These are phyloP conservation scores for Coregonus clupeaformis DNA, from an alignment of 2,113 vertebrate genomes.

Conservation along the genomic window DNA sequence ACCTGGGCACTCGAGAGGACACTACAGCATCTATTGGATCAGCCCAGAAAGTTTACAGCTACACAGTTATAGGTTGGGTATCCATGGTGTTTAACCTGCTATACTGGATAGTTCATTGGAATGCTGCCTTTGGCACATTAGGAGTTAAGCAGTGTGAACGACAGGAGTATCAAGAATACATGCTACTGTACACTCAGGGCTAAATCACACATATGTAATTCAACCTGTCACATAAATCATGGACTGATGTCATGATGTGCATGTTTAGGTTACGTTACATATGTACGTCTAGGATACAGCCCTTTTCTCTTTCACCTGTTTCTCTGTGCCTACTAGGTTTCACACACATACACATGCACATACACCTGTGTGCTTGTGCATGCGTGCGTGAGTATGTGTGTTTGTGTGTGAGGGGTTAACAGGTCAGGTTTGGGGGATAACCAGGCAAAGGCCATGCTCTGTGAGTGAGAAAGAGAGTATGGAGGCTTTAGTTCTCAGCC, in stretches of 20 bases:
- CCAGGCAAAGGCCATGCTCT: slow-evolving; percentile 53
- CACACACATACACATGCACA: background rate
- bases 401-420: slow-evolving; percentile 57
- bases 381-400: slow-evolving; percentile 15
- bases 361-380: background rate
- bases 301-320: background rate
- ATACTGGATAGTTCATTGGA: too few species aligned
- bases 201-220: background rate
- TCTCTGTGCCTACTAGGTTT: background rate
- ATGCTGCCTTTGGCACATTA: too few species aligned
- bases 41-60: too few species aligned
- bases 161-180: too few species aligned
- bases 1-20: too few species aligned
- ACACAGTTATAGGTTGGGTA: too few species aligned
- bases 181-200: too few species aligned
- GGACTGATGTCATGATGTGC: background rate
- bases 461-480: slow-evolving; percentile 43
- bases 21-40: too few species aligned
- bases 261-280: slow-evolving; percentile 15
- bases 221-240: slow-evolving; percentile 19
- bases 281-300: too few species aligned
- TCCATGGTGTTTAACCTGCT: too few species aligned
- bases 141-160: too few species aligned
- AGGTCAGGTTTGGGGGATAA: slow-evolving; percentile 53
- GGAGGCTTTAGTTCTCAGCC: slow-evolving; percentile 63